Conservation (phyloP, 1,140 invertebrate species). For the Sitophilus oryzae region DNA sequence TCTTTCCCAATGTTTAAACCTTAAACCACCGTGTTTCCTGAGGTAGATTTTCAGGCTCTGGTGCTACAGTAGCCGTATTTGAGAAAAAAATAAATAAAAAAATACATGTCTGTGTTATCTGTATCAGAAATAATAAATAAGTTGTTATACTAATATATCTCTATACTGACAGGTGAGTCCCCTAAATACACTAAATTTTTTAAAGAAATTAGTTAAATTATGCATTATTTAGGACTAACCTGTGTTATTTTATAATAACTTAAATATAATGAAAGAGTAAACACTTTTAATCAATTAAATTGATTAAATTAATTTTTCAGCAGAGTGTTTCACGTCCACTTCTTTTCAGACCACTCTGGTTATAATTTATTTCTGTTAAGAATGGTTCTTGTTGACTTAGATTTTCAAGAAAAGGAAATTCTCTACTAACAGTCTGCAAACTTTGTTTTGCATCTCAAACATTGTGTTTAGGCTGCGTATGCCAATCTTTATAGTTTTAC, state of each 20-base stretch:
- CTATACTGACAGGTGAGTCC: not conserved
- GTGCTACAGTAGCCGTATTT: no score
- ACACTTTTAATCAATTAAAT: not conserved
- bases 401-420: no score
- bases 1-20: no score
- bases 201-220: no score
- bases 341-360: not conserved
- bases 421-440: no score
- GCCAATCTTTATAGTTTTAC: not conserved
- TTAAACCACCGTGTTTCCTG: no score
- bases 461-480: not conserved
- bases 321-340: constrained; percentile 6
- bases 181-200: not conserved
- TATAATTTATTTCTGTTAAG: not conserved
- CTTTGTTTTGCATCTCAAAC: not conserved
- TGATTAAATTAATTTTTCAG: not conserved
- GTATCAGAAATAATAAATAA: not conserved
- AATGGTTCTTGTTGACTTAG: no score
- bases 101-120: not conserved
- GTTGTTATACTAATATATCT: not conserved
- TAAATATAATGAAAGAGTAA: not conserved
- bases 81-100: no score
- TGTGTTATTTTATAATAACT: no score
- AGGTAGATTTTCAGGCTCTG: no score
- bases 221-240: not conserved